These are phyloP conservation scores for Squalus acanthias DNA, from an alignment of 2,797 vertebrate species.

Conservation along the genomic window DNA sequence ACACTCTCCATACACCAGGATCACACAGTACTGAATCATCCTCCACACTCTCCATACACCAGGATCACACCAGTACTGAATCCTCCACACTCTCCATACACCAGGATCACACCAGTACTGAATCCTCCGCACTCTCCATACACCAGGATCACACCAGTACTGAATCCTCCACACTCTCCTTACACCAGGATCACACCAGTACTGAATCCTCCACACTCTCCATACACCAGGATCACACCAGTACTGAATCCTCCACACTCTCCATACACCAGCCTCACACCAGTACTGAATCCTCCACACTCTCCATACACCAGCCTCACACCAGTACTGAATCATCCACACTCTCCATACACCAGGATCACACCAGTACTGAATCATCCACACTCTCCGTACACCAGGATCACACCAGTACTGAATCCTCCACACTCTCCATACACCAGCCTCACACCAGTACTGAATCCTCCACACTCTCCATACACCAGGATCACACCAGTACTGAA, in stretches of 20 bases:
- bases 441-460: no score
- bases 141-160: no score
- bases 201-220: not conserved
- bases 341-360: not conserved
- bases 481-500: no score
- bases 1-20: not conserved
- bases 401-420: no score
- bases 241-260: not conserved
- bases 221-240: not conserved
- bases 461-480: not conserved
- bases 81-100: not conserved
- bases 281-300: no score
- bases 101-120: not conserved
- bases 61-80: no score
- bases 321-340: not conserved
- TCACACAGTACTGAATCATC: no score
- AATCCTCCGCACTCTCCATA: not conserved
- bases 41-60: no score
- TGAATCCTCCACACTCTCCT: not conserved
- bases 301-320: not conserved
- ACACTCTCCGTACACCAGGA: not conserved
- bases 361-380: not conserved
- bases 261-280: not conserved
- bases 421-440: not conserved
- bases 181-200: not conserved